Conservation (phyloP, 2,113 vertebrate genomes). For the Hassar affinis region DNA sequence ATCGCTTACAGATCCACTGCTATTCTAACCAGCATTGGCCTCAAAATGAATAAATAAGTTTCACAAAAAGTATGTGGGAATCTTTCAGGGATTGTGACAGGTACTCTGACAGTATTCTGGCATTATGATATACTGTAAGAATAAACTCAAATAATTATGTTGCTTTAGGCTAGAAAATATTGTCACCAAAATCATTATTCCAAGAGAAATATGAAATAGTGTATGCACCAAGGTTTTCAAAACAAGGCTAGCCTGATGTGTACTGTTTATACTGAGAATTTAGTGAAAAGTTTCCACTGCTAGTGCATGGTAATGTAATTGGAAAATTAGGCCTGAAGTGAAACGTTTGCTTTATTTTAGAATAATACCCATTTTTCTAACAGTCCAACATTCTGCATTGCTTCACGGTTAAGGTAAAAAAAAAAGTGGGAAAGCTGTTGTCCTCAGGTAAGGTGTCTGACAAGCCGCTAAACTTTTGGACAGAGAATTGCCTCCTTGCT, state of each 20-base stretch:
- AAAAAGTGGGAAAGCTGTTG: neutral
- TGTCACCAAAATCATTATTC: constrained; percentile 8
- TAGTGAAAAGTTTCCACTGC: neutral
- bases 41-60: neutral
- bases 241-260: neutral
- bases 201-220: neutral
- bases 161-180: neutral
- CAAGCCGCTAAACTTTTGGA: neutral
- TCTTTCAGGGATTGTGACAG: neutral
- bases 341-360: constrained; percentile 30
- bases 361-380: constrained; percentile 42
- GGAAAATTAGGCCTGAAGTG: neutral
- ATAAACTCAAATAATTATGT: neutral
- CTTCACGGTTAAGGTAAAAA: constrained; percentile 17
- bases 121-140: neutral
- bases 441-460: constrained; percentile 26
- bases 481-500: constrained; percentile 3
- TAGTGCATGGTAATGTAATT: neutral
- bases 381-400: constrained; percentile 29
- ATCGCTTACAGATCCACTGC: too few species aligned
- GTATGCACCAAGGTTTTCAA: neutral
- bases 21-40: neutral
- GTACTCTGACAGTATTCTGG: neutral
- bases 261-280: neutral
- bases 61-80: neutral